Base-by-base conservation (phyloP, 2,113 vertebrate genomes). In the Catharus minimus region DNA sequence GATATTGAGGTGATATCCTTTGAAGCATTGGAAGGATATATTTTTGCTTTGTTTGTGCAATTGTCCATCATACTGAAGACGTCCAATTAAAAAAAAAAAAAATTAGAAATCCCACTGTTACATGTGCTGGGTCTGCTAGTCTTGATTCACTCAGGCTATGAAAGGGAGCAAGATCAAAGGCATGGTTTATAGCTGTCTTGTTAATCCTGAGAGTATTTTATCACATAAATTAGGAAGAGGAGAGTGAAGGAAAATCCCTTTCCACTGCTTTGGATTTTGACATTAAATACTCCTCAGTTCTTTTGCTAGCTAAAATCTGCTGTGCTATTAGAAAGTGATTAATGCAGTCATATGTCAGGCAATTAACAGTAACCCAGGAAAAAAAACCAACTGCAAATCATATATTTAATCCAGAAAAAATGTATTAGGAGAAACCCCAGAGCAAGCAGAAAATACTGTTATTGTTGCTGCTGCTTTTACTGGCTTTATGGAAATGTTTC, bases 161-260 rank as follows among this genome's bases (percentile, higher is more conserved):
- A 95, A 91, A 92, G 23, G 38, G 23, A 86, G 52, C 30, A 68
- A 94, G 92, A 97, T 96, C 95, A 96, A 97, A 96, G 96, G 56
- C 91, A 79, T 19, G 32, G 52, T 94, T 95, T 90, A 90, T 92
- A 82, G 66, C 90, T 77, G 52, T 92, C n/a, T 68, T 67, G 72
- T 86, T 96, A 96, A 95, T 95, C 86, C 76, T 67, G 75, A 26
- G 62, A 80, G 60, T 90, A 46, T 90, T 92, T 96, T 95, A 81
- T 90, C 86, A 78, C 67, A 66, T 94, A 75, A 91, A 81, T 92
- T 92, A 84, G 69, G 67, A 95, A 85, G 60, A 64, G 11, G 39
- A 74, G 12, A 65, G 27, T 55, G 46, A 80, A 74, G 71, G 75
- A 88, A 94, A 95, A 95, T 96, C 82, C 86, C 36, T 91, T 89